Percentiles rank a stretch among this genome's conserved stretches.
Conservation (phyloP, 2,888 invertebrate genomes). For the Lithophane socia region DNA sequence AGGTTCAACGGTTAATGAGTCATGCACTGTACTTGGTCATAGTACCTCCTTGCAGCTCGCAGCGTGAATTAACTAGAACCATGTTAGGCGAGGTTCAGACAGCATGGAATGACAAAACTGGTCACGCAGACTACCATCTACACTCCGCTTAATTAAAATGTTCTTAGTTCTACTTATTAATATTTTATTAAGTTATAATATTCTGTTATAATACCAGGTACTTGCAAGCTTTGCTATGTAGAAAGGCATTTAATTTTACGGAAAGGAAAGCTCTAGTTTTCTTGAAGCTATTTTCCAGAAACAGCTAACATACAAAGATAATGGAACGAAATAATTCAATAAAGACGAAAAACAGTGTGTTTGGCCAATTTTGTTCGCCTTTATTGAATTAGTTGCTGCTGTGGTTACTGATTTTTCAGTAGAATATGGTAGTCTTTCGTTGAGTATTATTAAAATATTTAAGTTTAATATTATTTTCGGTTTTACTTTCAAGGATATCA, state of each 20-base stretch:
- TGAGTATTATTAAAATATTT: background rate
- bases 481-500: background rate
- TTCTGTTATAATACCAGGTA: background rate
- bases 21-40: conserved; percentile 56
- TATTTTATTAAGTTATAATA: background rate
- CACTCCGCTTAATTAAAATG: conserved; percentile 42
- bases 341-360: background rate
- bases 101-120: conserved; percentile 27
- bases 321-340: too few species aligned
- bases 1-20: conserved; percentile 54
- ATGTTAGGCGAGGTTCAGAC: conserved; percentile 48
- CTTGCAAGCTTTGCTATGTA: background rate
- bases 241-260: too few species aligned
- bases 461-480: background rate
- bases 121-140: conserved; percentile 44
- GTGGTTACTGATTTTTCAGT: background rate
- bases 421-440: background rate
- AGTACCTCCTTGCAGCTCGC: conserved; percentile 42
- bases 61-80: conserved; percentile 49
- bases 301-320: background rate
- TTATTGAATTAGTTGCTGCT: background rate
- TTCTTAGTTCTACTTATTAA: background rate
- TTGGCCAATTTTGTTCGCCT: background rate
- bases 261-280: background rate
- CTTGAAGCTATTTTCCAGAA: background rate